Evolutionary conservation across 2,113 vertebrate species (phyloP), one percentile per base, ranked within the genome.

Genomic region (Oreamnos americanus): DNA sequence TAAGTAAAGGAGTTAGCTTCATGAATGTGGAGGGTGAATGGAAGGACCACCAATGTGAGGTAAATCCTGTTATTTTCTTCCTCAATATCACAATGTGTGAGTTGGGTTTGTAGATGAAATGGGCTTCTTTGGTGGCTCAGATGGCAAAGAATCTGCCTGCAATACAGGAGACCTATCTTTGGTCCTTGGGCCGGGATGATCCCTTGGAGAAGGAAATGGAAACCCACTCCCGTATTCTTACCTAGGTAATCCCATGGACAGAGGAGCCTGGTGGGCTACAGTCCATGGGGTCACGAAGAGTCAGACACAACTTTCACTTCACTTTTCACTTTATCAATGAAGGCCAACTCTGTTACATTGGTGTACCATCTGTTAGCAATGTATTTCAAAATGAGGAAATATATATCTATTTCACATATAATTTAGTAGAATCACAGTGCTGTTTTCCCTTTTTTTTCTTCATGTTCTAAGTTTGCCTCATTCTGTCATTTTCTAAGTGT

Each of bases 181-280:
- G 2, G 23, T 43, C 71, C 71, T 25, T 76, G 71, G 39, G 3
- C 23, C 0, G 0, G 71, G 71, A 26, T 0, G 1, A 43, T 76
- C 71, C 71, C 39, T 25, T 43, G 11, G 12, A 76, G n/a, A 76
- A 43, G 23, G 71, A 76, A 76, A 76, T 76, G 23, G 71, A 39
- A 76, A 43, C 36, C 71, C 23, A 76, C 6, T 76, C 39, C 36
- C 2, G 0, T 76, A 76, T 26, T 43, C 36, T 26, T 76, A 14
- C 36, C 36, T 76, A 14, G 6, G 23, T 25, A 76, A 76, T 76
- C 12, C 36, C 21, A 76, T 43, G 23, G 39, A 76, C 71, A 76
- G 71, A 26, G 71, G 71, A 76, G 23, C 36, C 71, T 76, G 36
- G 23, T 43, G 11, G 71, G 71, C 36, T 76, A 26, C 3, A 26